These are phyloP conservation scores for Phrynocephalus versicolor DNA, from an alignment of 2,113 vertebrate genomes.

Conservation along the genomic window DNA sequence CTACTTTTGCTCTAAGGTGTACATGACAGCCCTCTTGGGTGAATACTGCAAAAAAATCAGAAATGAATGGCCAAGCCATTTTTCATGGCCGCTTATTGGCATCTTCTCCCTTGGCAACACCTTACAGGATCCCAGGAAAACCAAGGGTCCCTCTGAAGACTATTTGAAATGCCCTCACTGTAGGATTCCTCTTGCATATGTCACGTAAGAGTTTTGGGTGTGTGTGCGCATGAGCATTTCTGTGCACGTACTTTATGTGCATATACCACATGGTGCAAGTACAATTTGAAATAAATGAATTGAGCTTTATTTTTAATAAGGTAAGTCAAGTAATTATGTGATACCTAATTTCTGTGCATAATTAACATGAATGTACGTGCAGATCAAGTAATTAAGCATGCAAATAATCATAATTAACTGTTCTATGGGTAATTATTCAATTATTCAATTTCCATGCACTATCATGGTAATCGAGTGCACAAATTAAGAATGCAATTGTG, in stretches of 20 bases:
- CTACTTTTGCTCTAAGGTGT: background rate
- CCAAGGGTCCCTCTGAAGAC: background rate
- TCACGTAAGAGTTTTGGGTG: background rate
- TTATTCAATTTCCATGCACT: slow-evolving; percentile 75
- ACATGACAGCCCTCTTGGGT: background rate
- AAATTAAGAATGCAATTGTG: slow-evolving; percentile 75
- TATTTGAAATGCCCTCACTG: background rate
- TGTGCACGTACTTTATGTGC: background rate
- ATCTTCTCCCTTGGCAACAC: background rate
- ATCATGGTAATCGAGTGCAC: slow-evolving; percentile 72
- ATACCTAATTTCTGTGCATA: slow-evolving; percentile 75
- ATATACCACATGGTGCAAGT: slow-evolving; percentile 46
- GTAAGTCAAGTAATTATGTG: slow-evolving; percentile 72
- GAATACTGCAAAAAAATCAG: background rate
- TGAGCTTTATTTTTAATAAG: slow-evolving; percentile 71
- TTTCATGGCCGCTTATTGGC: background rate
- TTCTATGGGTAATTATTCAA: slow-evolving; percentile 75
- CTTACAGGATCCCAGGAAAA: background rate
- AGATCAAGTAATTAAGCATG: slow-evolving; percentile 73
- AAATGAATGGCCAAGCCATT: background rate
- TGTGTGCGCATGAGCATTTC: background rate
- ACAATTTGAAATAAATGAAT: slow-evolving; percentile 65
- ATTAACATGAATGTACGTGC: slow-evolving; percentile 74
- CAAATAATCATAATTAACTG: slow-evolving; percentile 76
- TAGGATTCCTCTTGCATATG: background rate